Percentiles rank a stretch among this genome's conserved stretches.
phyloP scores from a whole-genome alignment of 2,113 vertebrate species.

The Anolis sagrei region DNA sequence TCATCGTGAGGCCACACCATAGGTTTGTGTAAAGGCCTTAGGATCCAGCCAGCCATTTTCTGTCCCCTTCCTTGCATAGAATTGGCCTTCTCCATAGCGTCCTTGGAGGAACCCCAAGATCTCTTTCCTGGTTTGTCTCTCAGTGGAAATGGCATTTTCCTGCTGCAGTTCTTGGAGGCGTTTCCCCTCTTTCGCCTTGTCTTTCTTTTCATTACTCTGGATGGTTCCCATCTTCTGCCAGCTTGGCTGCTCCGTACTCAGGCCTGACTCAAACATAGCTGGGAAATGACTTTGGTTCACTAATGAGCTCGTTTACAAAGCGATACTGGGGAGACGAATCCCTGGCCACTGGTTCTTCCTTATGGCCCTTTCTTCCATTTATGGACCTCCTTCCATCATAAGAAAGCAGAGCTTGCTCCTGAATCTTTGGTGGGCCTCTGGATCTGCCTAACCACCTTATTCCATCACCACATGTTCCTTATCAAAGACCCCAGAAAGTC shows the following conservation, averaged over 20 bases:
- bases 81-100: not conserved
- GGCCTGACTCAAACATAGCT: not conserved
- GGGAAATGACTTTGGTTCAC: not conserved
- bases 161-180: not conserved
- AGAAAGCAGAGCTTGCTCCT: not conserved
- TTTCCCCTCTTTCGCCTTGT: no score
- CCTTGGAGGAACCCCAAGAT: not conserved
- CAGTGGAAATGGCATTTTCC: not conserved
- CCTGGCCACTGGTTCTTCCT: not conserved
- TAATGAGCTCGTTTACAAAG: not conserved
- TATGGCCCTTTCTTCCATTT: not conserved
- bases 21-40: no score
- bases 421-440: not conserved
- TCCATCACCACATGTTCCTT: not conserved
- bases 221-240: not conserved
- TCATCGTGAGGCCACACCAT: not conserved
- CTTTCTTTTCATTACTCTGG: not conserved
- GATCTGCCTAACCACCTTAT: not conserved
- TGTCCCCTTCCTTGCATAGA: not conserved
- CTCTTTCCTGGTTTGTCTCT: not conserved
- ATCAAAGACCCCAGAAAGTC: not conserved
- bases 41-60: not conserved
- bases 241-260: not conserved
- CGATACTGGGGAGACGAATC: not conserved
- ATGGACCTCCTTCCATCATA: not conserved